Base-by-base conservation (phyloP, 2,797 vertebrate species). In the Amphiprion clarkii region DNA sequence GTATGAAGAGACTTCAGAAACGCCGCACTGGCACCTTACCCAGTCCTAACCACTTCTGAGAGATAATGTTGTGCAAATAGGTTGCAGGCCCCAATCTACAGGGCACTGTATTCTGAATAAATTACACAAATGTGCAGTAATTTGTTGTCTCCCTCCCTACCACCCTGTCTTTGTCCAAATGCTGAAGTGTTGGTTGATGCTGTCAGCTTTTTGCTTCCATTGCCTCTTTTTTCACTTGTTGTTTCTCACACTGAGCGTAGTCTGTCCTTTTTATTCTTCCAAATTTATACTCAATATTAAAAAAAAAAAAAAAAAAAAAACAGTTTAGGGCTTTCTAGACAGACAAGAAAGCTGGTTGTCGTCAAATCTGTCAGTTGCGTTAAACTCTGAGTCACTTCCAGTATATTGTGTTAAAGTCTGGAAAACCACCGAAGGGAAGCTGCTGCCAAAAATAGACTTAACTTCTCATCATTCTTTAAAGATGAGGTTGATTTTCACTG, bases 91-190 rank as follows among this genome's bases (percentile, higher is more conserved):
- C 88, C 92, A 94, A 93, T 94, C 89, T 90, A 83, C 61, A 91
- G 80, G 79, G 78, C 84, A 89, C 81, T 60, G 80, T 91, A 84
- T 91, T 94, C 88, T 87, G 94, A 94, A 94, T 95, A 95, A 93
- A 94, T 95, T 94, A 94, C 83, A 88, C 91, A 90, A 93, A 94
- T 93, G 84, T 92, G 80, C 92, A 88, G 91, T 92, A 95, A 94
- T 95, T 95, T 92, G 88, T 89, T 89, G 62, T 87, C 85, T 92
- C 74, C 84, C 76, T 89, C 78, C 78, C 80, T 73, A 61, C 75
- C 76, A 79, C 61, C 74, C 71, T 72, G 67, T 79, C 72, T 85
- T 84, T 82, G 71, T 76, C 89, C 89, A 91, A 83, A 92, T 92
- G 91, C 81, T 84, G 46, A 70, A 74, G 72, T 75, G 71, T 64